Conservation (phyloP, 2,113 vertebrate species). For the Trogon surrucura region DNA sequence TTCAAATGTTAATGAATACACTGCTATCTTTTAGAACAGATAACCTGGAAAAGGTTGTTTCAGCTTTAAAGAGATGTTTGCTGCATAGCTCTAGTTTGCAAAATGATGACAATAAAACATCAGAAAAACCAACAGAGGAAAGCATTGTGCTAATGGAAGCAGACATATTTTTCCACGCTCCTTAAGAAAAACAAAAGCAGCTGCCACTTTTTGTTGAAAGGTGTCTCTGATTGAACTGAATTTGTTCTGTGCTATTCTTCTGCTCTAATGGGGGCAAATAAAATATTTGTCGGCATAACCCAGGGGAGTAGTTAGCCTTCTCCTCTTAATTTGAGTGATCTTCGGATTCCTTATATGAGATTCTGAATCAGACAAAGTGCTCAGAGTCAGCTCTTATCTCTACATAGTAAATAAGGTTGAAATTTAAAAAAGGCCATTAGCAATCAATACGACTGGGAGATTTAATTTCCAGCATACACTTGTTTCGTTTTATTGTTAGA, state of each 20-base stretch:
- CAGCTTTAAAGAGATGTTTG: neutral
- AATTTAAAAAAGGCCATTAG: slow-evolving; percentile 68
- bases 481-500: neutral
- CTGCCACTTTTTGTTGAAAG: neutral
- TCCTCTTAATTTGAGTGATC: slow-evolving; percentile 75
- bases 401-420: slow-evolving; percentile 70
- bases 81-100: neutral
- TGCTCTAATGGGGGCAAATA: slow-evolving; percentile 63
- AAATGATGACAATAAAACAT: neutral
- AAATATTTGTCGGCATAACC: slow-evolving; percentile 49
- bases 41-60: neutral
- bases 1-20: neutral
- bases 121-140: neutral
- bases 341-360: slow-evolving; percentile 61
- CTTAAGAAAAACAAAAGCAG: slow-evolving; percentile 22
- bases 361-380: slow-evolving; percentile 68
- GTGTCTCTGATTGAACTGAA: neutral
- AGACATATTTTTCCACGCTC: neutral
- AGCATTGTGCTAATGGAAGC: neutral
- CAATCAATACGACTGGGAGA: slow-evolving; percentile 53
- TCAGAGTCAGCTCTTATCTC: slow-evolving; percentile 62
- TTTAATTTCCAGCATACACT: slow-evolving; percentile 62
- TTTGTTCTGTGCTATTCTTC: neutral
- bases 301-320: slow-evolving; percentile 66
- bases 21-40: neutral